Base-by-base conservation (phyloP, 2,113 vertebrate genomes). In the Laterallus jamaicensis region DNA sequence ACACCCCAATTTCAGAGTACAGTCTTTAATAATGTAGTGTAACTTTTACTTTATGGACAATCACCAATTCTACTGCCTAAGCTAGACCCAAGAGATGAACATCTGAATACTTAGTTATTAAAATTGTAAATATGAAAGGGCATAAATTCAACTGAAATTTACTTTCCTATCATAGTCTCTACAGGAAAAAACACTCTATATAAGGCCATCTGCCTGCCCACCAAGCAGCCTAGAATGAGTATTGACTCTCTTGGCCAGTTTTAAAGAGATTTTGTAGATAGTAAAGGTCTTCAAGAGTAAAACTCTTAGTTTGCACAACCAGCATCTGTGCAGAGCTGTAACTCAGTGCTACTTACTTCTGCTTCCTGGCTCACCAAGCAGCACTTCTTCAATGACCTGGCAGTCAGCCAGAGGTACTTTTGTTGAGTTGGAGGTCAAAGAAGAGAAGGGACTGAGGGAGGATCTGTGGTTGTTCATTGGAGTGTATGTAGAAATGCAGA, bases 1-100 rank as follows among this genome's bases (percentile, higher is more conserved):
- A 49, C 49, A 10, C 10, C 49, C 49, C 19, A 22, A 22, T 49
- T 49, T 77, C 22, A 42, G 79, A 92, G 35, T 70, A 82, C 39
- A 32, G 31, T 81, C 35, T 82, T 92, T 70, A 93, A 70, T 88
- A 88, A 78, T 67, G 70, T 63, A 92, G 8, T 40, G 44, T 79
- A 67, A 64, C 49, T 88, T 84, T 39, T 70, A 59, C 37, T 69
- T 83, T 40, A 70, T 58, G 44, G 55, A 66, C 40, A 67, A 31
- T 55, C 21, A 50, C 5, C 32, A 2, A 52, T 92, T 64, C 49
- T 73, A 55, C 58, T 81, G 35, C 10, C 21, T 89, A 91, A 82
- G 25, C 59, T 83, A 69, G 63, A 86, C 82, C 12, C 17, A 1
- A 63, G 32, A 83, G 49, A 32, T 42, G 28, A 80, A 18, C 16